Conservation (phyloP, 2,113 vertebrate genomes). For the Entelurus aequoreus region DNA sequence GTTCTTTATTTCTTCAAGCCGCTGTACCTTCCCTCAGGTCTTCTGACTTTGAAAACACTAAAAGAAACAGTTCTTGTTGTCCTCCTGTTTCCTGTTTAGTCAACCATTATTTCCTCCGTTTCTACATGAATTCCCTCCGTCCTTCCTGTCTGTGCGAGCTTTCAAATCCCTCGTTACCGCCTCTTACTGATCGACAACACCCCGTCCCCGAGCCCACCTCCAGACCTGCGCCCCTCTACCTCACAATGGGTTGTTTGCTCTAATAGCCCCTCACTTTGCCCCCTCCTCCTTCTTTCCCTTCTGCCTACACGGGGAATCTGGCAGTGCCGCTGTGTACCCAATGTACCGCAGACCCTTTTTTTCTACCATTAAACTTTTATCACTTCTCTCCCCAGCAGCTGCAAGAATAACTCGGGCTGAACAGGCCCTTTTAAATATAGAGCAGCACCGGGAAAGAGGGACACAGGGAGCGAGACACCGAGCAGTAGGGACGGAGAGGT, state of each 20-base stretch:
- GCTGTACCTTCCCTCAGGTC: too few relatives aligned
- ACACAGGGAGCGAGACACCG: constrained; percentile 23
- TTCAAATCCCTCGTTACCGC: neutral
- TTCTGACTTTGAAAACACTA: neutral
- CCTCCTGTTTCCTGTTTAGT: constrained; percentile 1
- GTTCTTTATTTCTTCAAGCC: too few relatives aligned
- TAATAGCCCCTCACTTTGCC: constrained; percentile 4
- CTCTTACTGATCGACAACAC: constrained; percentile 10
- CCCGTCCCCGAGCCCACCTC: neutral
- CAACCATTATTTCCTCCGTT: neutral
- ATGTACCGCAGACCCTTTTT: constrained; percentile 62
- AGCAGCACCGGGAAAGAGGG: constrained; percentile 56
- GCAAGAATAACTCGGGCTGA: constrained; percentile 72
- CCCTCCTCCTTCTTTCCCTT: constrained; percentile 20
- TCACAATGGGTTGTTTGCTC: neutral
- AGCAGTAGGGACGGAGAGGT: constrained; percentile 19
- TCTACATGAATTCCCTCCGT: constrained; percentile 21
- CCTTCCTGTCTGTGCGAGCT: constrained; percentile 3
- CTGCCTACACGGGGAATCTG: constrained; percentile 37
- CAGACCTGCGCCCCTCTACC: constrained; percentile 6
- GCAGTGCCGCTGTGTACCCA: constrained; percentile 48
- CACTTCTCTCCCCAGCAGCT: constrained; percentile 64
- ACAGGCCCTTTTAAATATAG: constrained; percentile 74
- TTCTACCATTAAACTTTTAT: constrained; percentile 75
- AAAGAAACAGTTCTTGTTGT: neutral